Evolutionary conservation across 2,113 vertebrate genomes (phyloP).

Genomic region (Forbesichthys papilliferus): DNA sequence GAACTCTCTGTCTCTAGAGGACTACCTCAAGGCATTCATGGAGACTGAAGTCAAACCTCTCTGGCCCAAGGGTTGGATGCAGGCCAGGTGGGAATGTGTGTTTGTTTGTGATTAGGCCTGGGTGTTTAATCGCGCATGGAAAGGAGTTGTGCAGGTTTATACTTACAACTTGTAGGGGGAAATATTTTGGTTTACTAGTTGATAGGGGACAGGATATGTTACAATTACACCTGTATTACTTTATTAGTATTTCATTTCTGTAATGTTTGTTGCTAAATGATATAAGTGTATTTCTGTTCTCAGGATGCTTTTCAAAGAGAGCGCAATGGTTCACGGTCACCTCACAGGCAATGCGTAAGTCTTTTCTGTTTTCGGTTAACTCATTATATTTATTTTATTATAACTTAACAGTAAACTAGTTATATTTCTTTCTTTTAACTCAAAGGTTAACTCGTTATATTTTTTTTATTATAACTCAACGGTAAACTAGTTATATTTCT

Average conservation of each 20-base stretch:
- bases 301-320: conserved; percentile 98
- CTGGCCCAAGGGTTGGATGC: conserved; percentile 99
- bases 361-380: neutral
- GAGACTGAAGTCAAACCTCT: conserved; percentile 96
- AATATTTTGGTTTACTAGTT: neutral
- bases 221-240: neutral
- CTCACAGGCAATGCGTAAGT: conserved; percentile 96
- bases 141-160: too few relatives aligned
- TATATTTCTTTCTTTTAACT: too few relatives aligned
- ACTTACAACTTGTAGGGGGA: too few relatives aligned
- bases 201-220: neutral
- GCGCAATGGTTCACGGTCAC: conserved; percentile 90
- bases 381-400: too few relatives aligned
- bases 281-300: conserved; percentile 20
- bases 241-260: neutral
- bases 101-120: conserved; percentile 12
- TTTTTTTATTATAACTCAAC: too few relatives aligned
- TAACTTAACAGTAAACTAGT: too few relatives aligned
- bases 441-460: too few relatives aligned
- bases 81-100: conserved; percentile 81
- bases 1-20: conserved; percentile 90
- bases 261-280: neutral
- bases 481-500: too few relatives aligned
- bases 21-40: conserved; percentile 98
- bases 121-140: neutral